phyloP scores from a whole-genome alignment of 1,140 invertebrate species.

The Zaprionus africanus region DNA sequence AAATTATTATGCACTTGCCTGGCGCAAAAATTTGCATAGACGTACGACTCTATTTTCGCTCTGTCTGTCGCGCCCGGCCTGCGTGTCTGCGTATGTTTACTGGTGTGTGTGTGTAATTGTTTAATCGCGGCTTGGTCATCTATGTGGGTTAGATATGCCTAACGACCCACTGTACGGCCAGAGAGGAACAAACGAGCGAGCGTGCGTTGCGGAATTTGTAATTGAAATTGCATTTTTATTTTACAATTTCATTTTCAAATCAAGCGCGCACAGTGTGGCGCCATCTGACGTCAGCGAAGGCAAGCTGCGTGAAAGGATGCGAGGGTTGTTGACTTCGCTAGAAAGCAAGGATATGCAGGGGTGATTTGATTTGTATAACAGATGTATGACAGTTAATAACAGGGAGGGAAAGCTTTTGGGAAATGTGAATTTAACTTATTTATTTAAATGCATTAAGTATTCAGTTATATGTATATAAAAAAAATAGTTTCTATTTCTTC shows the following conservation, averaged over 20 bases:
- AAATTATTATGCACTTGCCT: conserved; percentile 74
- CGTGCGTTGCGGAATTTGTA: conserved; percentile 66
- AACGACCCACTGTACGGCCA: conserved; percentile 25
- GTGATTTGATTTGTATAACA: not conserved
- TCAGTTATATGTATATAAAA: too few relatives aligned
- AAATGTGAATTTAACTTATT: too few relatives aligned
- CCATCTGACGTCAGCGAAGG: conserved; percentile 34
- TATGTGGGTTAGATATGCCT: conserved; percentile 68
- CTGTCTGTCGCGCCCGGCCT: conserved; percentile 10
- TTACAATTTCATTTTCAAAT: conserved; percentile 14
- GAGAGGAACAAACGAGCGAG: conserved; percentile 20
- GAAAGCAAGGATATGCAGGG: conserved; percentile 25
- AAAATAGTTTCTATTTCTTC: too few relatives aligned
- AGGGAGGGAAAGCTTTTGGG: too few relatives aligned
- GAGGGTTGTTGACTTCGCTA: conserved; percentile 22
- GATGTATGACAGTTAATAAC: not conserved
- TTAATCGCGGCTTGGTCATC: conserved; percentile 64
- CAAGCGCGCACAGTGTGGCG: conserved; percentile 31
- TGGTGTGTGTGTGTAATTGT: conserved; percentile 45
- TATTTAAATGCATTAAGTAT: too few relatives aligned
- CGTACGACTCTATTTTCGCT: conserved; percentile 74
- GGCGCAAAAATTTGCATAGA: conserved; percentile 71
- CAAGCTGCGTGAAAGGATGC: conserved; percentile 34
- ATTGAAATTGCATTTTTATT: conserved; percentile 60
- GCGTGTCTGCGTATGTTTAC: conserved; percentile 26